Percentiles rank a stretch among this genome's conserved stretches.
These are phyloP conservation scores for Trissonchulus latispiculum DNA, from an alignment of 2,888 invertebrate species.

Conservation along the genomic window DNA sequence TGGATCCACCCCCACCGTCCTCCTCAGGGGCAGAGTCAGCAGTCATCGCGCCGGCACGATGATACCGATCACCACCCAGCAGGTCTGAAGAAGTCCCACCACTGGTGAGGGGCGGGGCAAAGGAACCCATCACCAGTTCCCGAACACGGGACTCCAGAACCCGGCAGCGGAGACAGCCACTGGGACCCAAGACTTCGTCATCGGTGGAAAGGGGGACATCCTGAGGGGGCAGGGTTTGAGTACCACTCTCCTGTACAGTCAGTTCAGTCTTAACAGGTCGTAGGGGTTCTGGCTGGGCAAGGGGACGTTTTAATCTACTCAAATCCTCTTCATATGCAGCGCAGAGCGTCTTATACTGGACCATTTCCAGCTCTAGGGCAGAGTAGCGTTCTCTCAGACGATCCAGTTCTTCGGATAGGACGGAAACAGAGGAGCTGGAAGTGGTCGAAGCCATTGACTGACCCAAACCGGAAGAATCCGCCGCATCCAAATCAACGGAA, in stretches of 20 bases:
- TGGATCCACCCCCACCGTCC: no score
- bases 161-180: neutral
- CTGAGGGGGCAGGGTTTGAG: neutral
- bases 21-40: no score
- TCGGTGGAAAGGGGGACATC: neutral
- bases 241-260: neutral
- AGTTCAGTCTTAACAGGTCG: neutral
- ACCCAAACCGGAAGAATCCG: no score
- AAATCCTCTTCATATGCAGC: neutral
- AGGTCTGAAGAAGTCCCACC: no score
- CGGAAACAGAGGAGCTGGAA: no score
- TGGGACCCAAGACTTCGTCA: neutral
- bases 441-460: no score
- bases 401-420: no score
- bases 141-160: neutral
- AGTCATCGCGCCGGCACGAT: no score
- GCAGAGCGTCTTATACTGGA: neutral
- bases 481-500: no score
- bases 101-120: no score
- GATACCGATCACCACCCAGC: no score
- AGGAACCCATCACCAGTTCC: neutral
- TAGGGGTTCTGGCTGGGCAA: neutral
- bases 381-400: neutral
- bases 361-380: neutral
- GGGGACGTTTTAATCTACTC: no score